Evolutionary conservation across 1,140 invertebrate species (phyloP).

Genomic region (Calliopsis andreniformis): DNA sequence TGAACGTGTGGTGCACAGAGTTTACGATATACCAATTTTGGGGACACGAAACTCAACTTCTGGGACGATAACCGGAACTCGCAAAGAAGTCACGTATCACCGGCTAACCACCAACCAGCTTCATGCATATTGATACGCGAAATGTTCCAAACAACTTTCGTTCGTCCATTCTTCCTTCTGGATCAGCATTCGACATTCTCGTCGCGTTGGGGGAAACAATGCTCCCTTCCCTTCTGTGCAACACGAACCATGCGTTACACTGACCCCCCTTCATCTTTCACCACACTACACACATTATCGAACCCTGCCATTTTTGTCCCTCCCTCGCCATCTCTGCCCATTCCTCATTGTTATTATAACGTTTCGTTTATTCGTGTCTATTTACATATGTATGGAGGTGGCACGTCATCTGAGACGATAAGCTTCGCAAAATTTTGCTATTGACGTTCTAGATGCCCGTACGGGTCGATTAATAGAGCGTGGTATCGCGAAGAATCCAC

Average conservation of each 20-base stretch:
- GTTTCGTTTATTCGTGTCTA: conserved; percentile 46
- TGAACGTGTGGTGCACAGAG: background rate
- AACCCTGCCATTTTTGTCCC: conserved; percentile 38
- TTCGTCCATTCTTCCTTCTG: conserved; percentile 17
- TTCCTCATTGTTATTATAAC: conserved; percentile 46
- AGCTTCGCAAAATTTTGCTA: conserved; percentile 41
- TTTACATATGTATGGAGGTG: conserved; percentile 47
- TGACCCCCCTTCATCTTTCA: conserved; percentile 44
- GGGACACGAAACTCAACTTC: conserved; percentile 26
- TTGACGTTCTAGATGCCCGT: conserved; percentile 14
- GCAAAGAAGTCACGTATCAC: background rate
- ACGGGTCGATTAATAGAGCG: conserved; percentile 27
- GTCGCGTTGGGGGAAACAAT: conserved; percentile 54
- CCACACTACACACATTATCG: conserved; percentile 27
- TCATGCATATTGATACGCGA: conserved; percentile 38
- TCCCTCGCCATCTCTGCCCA: background rate
- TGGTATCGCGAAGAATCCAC: conserved; percentile 16
- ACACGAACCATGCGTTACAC: conserved; percentile 50
- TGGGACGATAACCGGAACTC: conserved; percentile 28
- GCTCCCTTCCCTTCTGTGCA: conserved; percentile 40
- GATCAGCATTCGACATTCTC: conserved; percentile 44
- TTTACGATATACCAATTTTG: background rate
- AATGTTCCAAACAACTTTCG: conserved; percentile 37
- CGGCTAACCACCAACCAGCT: background rate
- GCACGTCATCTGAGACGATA: conserved; percentile 42